Conservation (phyloP, 2,797 vertebrate genomes). For the Eremophila alpestris region DNA sequence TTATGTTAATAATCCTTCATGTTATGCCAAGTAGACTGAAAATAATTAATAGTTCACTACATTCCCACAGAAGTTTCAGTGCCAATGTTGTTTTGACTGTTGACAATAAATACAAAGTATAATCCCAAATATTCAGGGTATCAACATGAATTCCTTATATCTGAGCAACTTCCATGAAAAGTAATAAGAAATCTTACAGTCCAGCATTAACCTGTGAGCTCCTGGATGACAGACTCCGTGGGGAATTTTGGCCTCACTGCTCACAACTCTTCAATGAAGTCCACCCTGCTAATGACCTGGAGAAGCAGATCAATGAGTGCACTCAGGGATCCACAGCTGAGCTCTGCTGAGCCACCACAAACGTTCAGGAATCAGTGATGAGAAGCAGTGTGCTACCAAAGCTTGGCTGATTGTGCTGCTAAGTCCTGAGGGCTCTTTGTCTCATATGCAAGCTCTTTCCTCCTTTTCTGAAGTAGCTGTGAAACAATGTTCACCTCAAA, state of each 20-base stretch:
- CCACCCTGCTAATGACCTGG: neutral
- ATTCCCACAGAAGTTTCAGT: conserved; percentile 4
- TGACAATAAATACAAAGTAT: neutral
- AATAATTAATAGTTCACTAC: conserved; percentile 25
- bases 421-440: neutral
- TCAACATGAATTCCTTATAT: neutral
- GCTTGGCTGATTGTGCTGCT: neutral
- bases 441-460: neutral
- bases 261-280: neutral
- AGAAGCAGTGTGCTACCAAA: neutral
- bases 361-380: neutral
- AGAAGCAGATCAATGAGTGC: neutral
- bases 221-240: neutral
- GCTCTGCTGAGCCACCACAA: neutral
- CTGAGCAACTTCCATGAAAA: neutral
- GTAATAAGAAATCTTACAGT: neutral
- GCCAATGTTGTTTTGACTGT: neutral
- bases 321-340: neutral
- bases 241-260: neutral
- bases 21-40: neutral
- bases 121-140: neutral
- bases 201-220: neutral
- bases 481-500: conserved; percentile 16
- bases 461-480: neutral
- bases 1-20: conserved; percentile 48